Conservation (phyloP, 2,113 vertebrate species). For the Varanus salvator region DNA sequence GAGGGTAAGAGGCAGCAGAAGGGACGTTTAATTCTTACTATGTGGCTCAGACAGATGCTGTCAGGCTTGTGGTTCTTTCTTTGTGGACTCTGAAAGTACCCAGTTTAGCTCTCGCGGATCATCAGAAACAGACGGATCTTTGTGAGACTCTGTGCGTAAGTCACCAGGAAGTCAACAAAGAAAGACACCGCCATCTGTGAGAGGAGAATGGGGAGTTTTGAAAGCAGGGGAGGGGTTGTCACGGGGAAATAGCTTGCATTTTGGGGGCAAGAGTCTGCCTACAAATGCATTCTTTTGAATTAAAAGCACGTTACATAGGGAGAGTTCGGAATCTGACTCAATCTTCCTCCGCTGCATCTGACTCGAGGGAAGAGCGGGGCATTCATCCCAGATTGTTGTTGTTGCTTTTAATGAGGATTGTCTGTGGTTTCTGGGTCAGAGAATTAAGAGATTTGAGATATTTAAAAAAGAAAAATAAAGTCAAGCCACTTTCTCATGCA, state of each 20-base stretch:
- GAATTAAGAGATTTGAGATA: slow-evolving; percentile 76
- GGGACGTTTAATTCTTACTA: too few species aligned
- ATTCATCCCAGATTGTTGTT: slow-evolving; percentile 66
- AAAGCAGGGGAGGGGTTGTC: slow-evolving; percentile 45
- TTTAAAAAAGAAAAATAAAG: slow-evolving; percentile 53
- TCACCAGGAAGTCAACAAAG: neutral
- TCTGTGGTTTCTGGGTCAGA: slow-evolving; percentile 73
- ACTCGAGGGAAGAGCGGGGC: neutral
- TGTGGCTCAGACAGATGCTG: neutral
- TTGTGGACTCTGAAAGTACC: neutral
- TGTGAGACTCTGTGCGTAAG: neutral
- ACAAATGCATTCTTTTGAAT: slow-evolving; percentile 56
- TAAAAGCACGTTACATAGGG: slow-evolving; percentile 60
- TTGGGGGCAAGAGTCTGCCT: slow-evolving; percentile 41
- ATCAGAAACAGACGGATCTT: neutral
- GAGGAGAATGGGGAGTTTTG: neutral
- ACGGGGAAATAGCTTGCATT: slow-evolving; percentile 42
- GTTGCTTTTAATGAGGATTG: slow-evolving; percentile 57
- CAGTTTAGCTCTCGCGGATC: accelerated
- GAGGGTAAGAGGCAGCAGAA: too few species aligned
- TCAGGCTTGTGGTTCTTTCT: neutral
- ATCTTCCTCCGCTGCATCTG: slow-evolving; percentile 23
- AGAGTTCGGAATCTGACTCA: slow-evolving; percentile 45
- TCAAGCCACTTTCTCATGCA: neutral
- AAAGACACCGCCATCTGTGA: neutral